A percentile compares a stretch with the other conserved stretches of the same genome.
Evolutionary conservation across 2,113 vertebrate species (phyloP).

Genomic region (Scolopax mira): DNA sequence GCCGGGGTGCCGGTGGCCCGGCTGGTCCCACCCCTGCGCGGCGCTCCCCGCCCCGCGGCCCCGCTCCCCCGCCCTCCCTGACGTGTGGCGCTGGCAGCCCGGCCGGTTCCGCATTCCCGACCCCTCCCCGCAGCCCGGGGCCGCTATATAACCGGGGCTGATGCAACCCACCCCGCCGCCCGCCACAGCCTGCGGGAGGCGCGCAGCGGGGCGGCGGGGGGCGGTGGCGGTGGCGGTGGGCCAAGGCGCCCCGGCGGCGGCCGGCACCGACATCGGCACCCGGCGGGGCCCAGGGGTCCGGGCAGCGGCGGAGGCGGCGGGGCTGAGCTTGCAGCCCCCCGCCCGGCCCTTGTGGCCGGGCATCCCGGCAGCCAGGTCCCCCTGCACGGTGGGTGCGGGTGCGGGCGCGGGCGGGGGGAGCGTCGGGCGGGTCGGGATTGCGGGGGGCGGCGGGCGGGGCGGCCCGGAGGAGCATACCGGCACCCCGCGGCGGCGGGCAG

Average conservation of each 20-base stretch:
- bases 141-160: constrained; percentile 90
- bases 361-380: constrained; percentile 44
- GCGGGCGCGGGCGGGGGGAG: neutral
- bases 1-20: neutral
- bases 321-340: constrained; percentile 13
- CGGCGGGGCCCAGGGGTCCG: constrained; percentile 55
- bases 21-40: constrained; percentile 69
- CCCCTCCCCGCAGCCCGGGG: constrained; percentile 90
- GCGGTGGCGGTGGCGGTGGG: constrained; percentile 10
- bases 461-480: neutral
- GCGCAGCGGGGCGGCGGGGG: constrained; percentile 57
- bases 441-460: neutral
- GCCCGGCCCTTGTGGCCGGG: constrained; percentile 45
- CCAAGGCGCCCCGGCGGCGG: constrained; percentile 14
- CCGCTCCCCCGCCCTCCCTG: constrained; percentile 78
- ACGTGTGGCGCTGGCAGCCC: constrained; percentile 86
- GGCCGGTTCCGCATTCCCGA: constrained; percentile 95
- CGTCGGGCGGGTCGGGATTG: neutral
- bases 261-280: constrained; percentile 5
- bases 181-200: constrained; percentile 72
- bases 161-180: constrained; percentile 84
- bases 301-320: constrained; percentile 7
- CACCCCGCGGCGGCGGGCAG: neutral
- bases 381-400: constrained; percentile 66
- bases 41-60: constrained; percentile 54